Base-by-base conservation (phyloP, 2,797 vertebrate species). In the Thamnophis elegans region DNA sequence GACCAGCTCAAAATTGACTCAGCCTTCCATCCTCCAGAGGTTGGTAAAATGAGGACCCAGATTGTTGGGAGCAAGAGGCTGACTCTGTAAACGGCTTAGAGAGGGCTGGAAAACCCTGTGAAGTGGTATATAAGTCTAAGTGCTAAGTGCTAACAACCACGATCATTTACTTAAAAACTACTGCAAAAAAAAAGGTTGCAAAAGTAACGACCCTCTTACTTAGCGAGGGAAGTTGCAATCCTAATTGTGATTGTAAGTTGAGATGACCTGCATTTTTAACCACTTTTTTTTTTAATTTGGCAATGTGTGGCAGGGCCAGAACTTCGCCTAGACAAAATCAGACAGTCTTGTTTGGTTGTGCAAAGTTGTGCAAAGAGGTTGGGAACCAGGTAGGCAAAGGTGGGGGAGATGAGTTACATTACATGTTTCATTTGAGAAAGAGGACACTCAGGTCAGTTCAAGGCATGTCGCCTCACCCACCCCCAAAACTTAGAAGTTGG, bases 401-500 rank as follows among this genome's bases (percentile, higher is more conserved):
- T 22, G 36, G 36, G 36, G 36, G 47, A 82, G 20, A 9, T 60
- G 16, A 73, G 2, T 22, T 10, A 22, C 18, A 22, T n/a, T n/a
- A n/a, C 1, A 18, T 1, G 16, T 9, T 11, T 42, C 32, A 36
- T 78, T 22, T 42, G 68, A 36, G 32, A 78, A 78, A 78, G 8
- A 22, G 32, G 18, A 42, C 36, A 20, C 68, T 78, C 12, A 1
- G 28, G 2, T 6, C 32, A 3, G 18, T 20, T 73, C 36, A 42
- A 42, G 73, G 73, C 36, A 25, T 11, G 20, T 47, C 0, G 0
- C 73, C 36, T 3, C 25, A 3, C 59, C 25, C 59, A 11, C 10
- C 18, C 73, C 36, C 73, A 47, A 90, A 93, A 94, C 92, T 85
- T 47, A 32, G 59, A 82, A 56, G 26, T 3, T n/a, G 87, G 65